Evolutionary conservation across 1,140 invertebrate species (phyloP).

Genomic region (Lepidurus couesii): DNA sequence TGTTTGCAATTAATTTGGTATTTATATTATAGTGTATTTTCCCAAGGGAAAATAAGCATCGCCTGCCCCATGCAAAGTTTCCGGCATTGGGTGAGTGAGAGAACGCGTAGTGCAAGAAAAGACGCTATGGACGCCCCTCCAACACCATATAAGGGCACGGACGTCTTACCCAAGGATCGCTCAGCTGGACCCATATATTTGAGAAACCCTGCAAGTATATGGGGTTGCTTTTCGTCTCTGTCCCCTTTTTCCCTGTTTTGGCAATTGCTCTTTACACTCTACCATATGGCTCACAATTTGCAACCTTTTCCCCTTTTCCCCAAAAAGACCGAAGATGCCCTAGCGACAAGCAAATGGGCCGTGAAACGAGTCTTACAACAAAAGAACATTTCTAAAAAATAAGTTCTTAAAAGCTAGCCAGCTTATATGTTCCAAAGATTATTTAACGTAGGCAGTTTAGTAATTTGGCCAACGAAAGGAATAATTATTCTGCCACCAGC

Average conservation of each 20-base stretch:
- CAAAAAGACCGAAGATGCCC: not conserved
- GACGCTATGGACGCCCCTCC: constrained; percentile 11
- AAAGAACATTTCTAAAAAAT: too few species aligned
- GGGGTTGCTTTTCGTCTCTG: not conserved
- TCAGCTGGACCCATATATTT: constrained; percentile 1
- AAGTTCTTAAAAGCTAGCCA: too few species aligned
- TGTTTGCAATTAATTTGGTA: too few species aligned
- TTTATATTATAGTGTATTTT: too few species aligned
- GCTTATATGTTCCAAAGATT: not conserved
- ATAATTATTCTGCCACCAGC: constrained; percentile 9
- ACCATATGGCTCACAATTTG: constrained; percentile 6
- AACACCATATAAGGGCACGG: constrained; percentile 13
- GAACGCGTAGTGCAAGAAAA: constrained; percentile 4
- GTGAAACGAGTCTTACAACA: not conserved
- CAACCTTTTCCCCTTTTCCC: not conserved
- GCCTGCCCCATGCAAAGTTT: not conserved
- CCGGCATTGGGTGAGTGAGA: constrained; percentile 4
- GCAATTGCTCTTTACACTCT: not conserved
- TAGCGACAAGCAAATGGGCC: not conserved
- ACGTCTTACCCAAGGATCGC: constrained; percentile 7
- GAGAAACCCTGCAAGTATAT: not conserved
- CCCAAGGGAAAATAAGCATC: not conserved
- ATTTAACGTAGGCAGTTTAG: not conserved
- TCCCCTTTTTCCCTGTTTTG: not conserved
- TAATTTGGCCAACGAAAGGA: not conserved